Percentiles rank a stretch among this genome's conserved stretches.
Evolutionary conservation across 2,797 vertebrate genomes (phyloP).

Genomic region (Scomberomorus guttatus): DNA sequence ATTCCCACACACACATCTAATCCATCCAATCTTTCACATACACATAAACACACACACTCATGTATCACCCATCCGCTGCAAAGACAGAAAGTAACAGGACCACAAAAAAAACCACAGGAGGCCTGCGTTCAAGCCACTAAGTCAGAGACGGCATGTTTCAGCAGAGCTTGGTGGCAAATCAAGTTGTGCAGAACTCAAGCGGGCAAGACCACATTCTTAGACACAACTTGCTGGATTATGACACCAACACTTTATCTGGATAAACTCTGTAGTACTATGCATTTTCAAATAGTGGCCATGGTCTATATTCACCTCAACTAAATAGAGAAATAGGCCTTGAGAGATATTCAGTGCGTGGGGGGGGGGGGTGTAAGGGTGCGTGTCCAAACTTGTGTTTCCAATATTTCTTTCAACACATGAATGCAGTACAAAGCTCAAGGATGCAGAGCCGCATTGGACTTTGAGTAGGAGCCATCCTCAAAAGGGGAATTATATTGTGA

Average conservation of each 20-base stretch:
- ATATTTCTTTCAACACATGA: background rate
- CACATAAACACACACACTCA: background rate
- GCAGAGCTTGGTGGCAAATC: background rate
- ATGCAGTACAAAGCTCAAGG: background rate
- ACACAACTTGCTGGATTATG: background rate
- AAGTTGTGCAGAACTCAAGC: background rate
- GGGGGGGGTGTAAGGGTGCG: background rate
- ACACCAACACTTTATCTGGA: background rate
- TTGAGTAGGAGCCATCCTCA: background rate
- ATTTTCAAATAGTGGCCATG: background rate
- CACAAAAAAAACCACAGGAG: background rate
- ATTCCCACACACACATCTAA: constrained; percentile 1
- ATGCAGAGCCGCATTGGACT: background rate
- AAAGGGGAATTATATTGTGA: background rate
- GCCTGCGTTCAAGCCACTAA: background rate
- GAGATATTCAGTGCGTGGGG: background rate
- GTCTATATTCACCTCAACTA: background rate
- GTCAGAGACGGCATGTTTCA: constrained; percentile 2
- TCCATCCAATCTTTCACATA: background rate
- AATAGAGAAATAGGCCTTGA: background rate
- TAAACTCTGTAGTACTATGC: background rate
- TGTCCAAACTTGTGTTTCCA: background rate
- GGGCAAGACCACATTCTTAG: background rate
- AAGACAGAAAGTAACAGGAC: constrained; percentile 7
- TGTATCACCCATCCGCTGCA: constrained; percentile 6